Base-by-base conservation (phyloP, 2,888 invertebrate genomes). In the Hyles lineata region DNA sequence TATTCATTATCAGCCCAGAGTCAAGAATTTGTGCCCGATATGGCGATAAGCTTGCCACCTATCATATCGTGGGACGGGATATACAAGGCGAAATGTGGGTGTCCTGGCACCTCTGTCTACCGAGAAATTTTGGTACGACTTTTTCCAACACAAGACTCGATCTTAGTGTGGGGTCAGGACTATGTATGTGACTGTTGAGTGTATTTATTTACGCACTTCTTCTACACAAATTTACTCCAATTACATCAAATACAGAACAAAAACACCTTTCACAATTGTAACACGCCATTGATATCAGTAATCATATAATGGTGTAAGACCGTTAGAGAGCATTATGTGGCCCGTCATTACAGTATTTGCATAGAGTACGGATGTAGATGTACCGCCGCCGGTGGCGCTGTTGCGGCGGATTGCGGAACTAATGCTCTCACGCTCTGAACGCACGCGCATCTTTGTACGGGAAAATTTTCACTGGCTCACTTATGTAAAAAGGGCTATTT, bases 401-500 rank as follows among this genome's bases (percentile, higher is more conserved):
- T 82, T 81, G 86, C 84, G 86, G 89, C 86, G 76, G 76, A 76
- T 78, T 78, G 78, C 79, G 82, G 85, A 85, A 86, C 87, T 88
- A 89, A 89, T 88, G 83, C 79, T 83, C 87, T 87, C 88, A 89
- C 87, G 89, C 83, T 76, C 71, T 73, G 77, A 76, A 78, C 78
- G 77, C 76, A 76, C 73, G 76, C 80, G 79, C 81, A 76, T 77
- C 74, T 77, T 78, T 60, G 76, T 77, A 19, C 7, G 43, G 63
- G 32, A 67, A 67, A 75, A 75, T 58, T 75, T 72, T 75, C 77
- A n/a, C n/a, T n/a, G n/a, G n/a, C n/a, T n/a, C n/a, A 74, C 75
- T 77, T 73, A 77, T 63, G 43, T 21, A 55, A 19, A n/a, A 5
- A 19, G 2, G 19, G 17, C 5, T 52, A 52, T 52, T 19, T 52